Percentiles rank a stretch among this genome's conserved stretches.
phyloP scores from a whole-genome alignment of 2,888 invertebrate species.

The Capitulum mitella region DNA sequence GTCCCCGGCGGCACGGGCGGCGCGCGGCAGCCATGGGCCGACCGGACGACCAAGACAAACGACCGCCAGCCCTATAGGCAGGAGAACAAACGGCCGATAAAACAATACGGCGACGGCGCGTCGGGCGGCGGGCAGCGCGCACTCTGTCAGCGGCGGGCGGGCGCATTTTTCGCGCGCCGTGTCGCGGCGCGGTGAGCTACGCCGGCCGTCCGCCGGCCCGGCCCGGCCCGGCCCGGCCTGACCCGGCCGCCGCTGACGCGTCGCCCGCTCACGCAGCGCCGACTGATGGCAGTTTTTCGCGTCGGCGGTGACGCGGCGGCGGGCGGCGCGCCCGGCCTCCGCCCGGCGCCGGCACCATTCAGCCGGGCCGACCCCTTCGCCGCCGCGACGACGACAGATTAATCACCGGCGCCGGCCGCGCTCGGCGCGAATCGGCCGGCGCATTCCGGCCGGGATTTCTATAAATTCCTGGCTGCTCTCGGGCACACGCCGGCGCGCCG shows the following conservation, averaged over 20 bases:
- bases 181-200: too few relatives aligned
- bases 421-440: constrained; percentile 4
- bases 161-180: constrained; percentile 14
- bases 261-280: background rate
- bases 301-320: background rate
- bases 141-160: background rate
- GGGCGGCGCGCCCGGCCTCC: background rate
- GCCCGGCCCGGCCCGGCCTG: too few relatives aligned
- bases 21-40: background rate
- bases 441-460: background rate
- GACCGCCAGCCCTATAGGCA: background rate
- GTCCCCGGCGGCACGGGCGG: too few relatives aligned
- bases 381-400: background rate
- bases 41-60: background rate
- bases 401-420: background rate
- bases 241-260: background rate
- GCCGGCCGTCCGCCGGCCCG: too few relatives aligned
- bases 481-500: background rate
- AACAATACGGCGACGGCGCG: background rate
- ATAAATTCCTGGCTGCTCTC: background rate
- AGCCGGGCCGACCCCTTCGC: background rate
- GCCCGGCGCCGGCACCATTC: background rate
- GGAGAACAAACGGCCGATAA: constrained; percentile 15
- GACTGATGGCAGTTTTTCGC: background rate
- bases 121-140: background rate